Conservation (phyloP, 2,888 invertebrate genomes). For the Noctua pronuba region DNA sequence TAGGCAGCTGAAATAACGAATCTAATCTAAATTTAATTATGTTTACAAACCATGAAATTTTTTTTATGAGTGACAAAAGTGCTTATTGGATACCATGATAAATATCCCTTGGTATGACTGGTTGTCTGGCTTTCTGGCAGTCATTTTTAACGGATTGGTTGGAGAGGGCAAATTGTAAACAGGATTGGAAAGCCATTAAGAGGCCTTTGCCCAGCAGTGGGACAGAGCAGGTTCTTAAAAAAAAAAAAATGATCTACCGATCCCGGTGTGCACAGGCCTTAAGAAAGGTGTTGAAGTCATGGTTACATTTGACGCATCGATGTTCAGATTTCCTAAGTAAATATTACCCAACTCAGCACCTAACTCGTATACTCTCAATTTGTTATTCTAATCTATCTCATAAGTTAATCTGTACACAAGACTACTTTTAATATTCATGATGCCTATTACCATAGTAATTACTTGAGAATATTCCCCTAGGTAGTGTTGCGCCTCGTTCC, state of each 20-base stretch:
- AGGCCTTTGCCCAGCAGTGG: too few species aligned
- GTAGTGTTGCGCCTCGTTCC: conserved; percentile 39
- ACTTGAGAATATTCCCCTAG: conserved; percentile 43
- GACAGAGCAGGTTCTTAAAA: too few species aligned
- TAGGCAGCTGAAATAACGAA: too few species aligned
- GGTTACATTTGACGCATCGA: background rate
- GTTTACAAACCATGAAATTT: background rate
- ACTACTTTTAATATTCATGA: conserved; percentile 61
- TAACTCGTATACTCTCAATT: conserved; percentile 22
- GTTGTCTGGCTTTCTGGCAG: background rate
- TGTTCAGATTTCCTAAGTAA: background rate
- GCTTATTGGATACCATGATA: background rate
- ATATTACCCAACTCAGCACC: background rate
- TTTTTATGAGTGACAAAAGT: background rate
- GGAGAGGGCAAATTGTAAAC: too few species aligned
- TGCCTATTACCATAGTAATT: conserved; percentile 62
- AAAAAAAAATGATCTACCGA: background rate
- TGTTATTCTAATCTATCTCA: conserved; percentile 42
- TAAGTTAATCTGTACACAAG: conserved; percentile 54
- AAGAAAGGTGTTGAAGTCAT: background rate
- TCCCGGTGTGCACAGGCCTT: background rate
- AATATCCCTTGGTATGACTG: background rate
- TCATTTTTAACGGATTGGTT: too few species aligned
- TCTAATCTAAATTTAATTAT: background rate
- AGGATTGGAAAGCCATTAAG: too few species aligned